These are phyloP conservation scores for Squalus acanthias DNA, from an alignment of 2,797 vertebrate genomes.

Conservation along the genomic window DNA sequence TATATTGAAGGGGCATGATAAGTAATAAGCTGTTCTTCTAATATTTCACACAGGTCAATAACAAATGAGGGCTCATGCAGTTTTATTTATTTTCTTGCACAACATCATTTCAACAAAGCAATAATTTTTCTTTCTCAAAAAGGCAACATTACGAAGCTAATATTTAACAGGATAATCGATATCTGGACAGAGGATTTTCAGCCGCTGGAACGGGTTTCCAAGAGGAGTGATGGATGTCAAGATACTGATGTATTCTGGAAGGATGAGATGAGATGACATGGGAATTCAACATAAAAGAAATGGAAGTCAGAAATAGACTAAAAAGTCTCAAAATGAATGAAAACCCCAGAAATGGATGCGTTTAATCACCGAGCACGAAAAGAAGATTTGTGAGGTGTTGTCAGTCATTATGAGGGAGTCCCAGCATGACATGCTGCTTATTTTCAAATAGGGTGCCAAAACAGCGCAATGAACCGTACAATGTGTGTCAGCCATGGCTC, in stretches of 20 bases:
- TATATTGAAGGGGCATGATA: neutral
- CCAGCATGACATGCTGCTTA: neutral
- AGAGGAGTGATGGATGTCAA: neutral
- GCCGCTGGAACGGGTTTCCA: neutral
- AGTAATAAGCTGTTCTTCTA: neutral
- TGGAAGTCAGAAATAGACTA: neutral
- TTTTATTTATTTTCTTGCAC: neutral
- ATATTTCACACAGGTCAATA: neutral
- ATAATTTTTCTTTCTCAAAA: neutral
- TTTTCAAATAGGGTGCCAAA: neutral
- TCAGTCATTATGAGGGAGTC: neutral
- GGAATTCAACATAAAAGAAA: neutral
- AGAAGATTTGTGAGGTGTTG: neutral
- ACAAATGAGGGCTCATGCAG: neutral
- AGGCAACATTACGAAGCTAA: neutral
- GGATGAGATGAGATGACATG: neutral
- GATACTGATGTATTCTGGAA: neutral
- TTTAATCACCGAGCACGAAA: too few relatives aligned
- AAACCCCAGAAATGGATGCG: too few relatives aligned
- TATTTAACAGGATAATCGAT: neutral
- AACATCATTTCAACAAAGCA: neutral
- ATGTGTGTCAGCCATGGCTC: too few relatives aligned
- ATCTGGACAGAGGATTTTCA: neutral
- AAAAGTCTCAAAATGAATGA: neutral
- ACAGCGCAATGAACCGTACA: neutral